Conservation (phyloP, 2,888 invertebrate genomes). For the Hetaerina titia region DNA sequence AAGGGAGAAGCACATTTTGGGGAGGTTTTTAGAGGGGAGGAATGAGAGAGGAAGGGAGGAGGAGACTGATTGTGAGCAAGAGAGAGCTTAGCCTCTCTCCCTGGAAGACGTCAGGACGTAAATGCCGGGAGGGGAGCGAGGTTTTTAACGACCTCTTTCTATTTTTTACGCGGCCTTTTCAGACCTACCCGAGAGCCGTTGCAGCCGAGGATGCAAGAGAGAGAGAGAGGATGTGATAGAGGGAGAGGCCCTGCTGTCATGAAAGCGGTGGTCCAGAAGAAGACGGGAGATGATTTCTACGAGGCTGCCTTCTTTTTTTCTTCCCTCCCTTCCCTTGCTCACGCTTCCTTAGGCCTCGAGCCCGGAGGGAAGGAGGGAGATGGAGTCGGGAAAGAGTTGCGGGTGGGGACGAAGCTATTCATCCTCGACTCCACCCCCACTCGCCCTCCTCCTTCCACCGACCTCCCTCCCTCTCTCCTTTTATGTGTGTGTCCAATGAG, state of each 20-base stretch:
- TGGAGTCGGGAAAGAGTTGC: background rate
- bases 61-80: background rate
- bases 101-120: background rate
- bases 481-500: background rate
- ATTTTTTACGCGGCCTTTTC: background rate
- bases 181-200: background rate
- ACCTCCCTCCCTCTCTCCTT: background rate
- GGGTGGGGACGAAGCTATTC: background rate
- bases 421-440: background rate
- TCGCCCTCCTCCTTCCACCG: background rate
- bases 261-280: slow-evolving; percentile 16
- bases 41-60: background rate
- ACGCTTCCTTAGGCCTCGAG: background rate
- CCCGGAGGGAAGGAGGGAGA: background rate
- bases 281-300: slow-evolving; percentile 27
- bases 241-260: background rate
- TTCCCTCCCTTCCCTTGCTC: background rate
- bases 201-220: background rate
- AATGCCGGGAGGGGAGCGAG: slow-evolving; percentile 14
- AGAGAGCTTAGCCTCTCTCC: background rate
- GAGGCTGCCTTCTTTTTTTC: background rate
- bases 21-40: background rate
- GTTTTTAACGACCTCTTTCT: slow-evolving; percentile 36
- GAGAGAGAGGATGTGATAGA: background rate
- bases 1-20: background rate